Percentiles rank a stretch among this genome's conserved stretches.
Conservation (phyloP, 2,113 vertebrate species). For the Montifringilla adamsi region DNA sequence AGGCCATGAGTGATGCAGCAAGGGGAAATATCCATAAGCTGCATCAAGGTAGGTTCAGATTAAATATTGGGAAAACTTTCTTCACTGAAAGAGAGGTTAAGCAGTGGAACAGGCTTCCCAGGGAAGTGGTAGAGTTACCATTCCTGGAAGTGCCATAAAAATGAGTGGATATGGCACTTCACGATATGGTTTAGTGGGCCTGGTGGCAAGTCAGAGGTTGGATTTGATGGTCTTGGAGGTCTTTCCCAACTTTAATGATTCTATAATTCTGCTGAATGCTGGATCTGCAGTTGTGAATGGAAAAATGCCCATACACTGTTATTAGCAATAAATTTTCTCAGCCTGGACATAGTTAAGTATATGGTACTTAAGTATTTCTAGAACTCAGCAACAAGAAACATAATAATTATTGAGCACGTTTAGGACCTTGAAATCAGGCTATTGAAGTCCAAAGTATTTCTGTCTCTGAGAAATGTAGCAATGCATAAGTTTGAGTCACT, state of each 20-base stretch:
- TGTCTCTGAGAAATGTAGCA: fast-evolving
- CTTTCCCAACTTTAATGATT: neutral
- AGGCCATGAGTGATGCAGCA: neutral
- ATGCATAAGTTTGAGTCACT: neutral
- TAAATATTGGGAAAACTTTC: neutral
- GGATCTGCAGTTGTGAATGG: neutral
- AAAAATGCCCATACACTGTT: neutral
- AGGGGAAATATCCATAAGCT: neutral
- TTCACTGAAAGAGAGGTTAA: neutral
- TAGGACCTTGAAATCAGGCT: neutral
- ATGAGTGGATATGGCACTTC: neutral
- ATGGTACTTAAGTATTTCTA: neutral
- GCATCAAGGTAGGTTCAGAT: neutral
- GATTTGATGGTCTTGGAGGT: neutral
- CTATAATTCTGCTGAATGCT: neutral
- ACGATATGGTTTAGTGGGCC: neutral
- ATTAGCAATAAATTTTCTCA: neutral
- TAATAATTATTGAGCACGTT: neutral
- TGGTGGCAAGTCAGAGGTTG: neutral
- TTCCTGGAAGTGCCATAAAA: neutral
- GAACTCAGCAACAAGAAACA: neutral
- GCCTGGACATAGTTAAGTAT: neutral
- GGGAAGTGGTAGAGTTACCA: neutral
- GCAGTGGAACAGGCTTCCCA: neutral
- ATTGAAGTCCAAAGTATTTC: neutral